These are phyloP conservation scores for Onychomys arenicola DNA, from an alignment of 2,797 vertebrate species.

Conservation along the genomic window DNA sequence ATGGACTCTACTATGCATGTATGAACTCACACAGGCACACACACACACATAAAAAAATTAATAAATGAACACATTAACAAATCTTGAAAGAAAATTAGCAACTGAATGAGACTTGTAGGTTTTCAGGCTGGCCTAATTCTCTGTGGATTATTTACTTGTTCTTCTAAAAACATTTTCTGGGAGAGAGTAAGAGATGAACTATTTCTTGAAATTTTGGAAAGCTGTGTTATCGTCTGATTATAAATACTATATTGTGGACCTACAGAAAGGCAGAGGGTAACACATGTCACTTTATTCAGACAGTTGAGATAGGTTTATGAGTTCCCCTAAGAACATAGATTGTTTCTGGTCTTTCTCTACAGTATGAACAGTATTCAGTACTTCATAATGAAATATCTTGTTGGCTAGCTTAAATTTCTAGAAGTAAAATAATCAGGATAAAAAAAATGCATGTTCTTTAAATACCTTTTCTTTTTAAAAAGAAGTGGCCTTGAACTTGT, in stretches of 20 bases:
- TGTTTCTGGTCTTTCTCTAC: neutral
- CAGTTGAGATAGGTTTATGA: neutral
- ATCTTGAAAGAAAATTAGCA: neutral
- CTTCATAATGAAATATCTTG: neutral
- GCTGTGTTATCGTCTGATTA: neutral
- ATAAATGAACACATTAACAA: neutral
- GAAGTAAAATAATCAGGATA: neutral
- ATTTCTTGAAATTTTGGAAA: neutral
- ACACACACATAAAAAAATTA: neutral
- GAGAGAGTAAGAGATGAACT: neutral
- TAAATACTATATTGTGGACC: neutral
- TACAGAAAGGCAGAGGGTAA: neutral
- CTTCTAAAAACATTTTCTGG: neutral
- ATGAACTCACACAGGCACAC: neutral
- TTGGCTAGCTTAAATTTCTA: constrained; percentile 39
- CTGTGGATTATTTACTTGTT: neutral
- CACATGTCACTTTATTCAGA: neutral
- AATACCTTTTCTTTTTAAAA: neutral
- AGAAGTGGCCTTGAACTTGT: neutral
- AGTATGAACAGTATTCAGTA: neutral
- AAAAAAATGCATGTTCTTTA: constrained; percentile 1
- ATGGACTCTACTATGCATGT: neutral
- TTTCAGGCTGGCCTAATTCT: neutral
- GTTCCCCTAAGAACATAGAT: neutral
- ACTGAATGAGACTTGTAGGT: neutral